Evolutionary conservation across 1,140 invertebrate species (phyloP), one percentile per base, ranked within the genome.

Genomic region (Drosophila orosa): DNA sequence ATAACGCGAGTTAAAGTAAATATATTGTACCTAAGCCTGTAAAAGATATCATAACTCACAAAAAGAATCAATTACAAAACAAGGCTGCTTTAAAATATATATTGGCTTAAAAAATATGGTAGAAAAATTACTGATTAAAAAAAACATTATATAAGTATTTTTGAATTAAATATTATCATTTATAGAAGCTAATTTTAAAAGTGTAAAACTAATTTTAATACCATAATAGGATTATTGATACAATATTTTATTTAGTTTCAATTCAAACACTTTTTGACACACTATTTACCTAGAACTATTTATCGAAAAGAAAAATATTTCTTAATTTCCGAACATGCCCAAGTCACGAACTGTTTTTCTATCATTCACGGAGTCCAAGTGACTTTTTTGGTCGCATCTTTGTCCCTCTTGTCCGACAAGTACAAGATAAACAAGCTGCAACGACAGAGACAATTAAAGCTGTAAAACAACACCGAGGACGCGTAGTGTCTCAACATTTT

Each of bases 361-460:
- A 9, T 9, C 22, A 12, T 10, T 24, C 29, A 33, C 29, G 50
- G 31, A 54, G 19, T 13, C 24, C 29, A 25, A 17, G 33, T 6
- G 19, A n/a, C 31, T 25, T 15, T 29, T 10, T 31, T 10, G 19
- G 10, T 25, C 35, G 27, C 17, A 6, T 17, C 31, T 19, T 47
- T 47, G 12, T 59, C 5, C 52, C n/a, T 44, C 59, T 29, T 25
- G 52, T 33, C 13, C 54, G 62, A 42, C n/a, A 24, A 60, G 48
- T 35, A 25, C 33, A 66, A 82, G 57, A 81, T 71, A 81, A 81
- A 78, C 69, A 76, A 86, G 58, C 58, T 86, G 65, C 58, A 71
- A 44, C 72, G 84, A 62, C 84, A 37, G 58, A 31, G 48, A 74
- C 84, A 89, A 89, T 89, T 89, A 80, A 79, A 84, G 67, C 17